Evolutionary conservation across 2,797 vertebrate genomes (phyloP).

Genomic region (Remorina albescens): DNA sequence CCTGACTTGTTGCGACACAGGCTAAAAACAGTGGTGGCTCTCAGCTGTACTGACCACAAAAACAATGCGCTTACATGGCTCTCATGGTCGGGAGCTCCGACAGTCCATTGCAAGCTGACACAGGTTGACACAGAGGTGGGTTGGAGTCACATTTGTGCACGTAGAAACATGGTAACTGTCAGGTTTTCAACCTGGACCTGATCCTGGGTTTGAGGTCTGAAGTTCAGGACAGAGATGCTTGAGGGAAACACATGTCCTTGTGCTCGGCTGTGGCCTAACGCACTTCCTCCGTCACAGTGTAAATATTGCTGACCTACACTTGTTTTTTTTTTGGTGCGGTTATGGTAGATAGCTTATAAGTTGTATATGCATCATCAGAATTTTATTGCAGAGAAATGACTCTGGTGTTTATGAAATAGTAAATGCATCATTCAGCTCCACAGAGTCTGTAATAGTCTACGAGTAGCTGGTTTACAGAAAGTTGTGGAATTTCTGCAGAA

Average conservation of each 20-base stretch:
- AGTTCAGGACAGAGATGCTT: not conserved
- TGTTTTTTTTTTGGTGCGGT: not conserved
- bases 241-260: not conserved
- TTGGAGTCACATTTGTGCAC: not conserved
- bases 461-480: not conserved
- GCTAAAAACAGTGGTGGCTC: constrained; percentile 41
- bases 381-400: not conserved
- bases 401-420: not conserved
- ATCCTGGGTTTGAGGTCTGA: constrained; percentile 18
- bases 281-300: not conserved
- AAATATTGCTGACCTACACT: not conserved
- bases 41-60: not conserved
- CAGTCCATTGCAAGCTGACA: not conserved
- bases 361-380: no score
- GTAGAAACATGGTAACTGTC: constrained; percentile 17
- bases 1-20: constrained; percentile 82
- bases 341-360: no score
- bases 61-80: not conserved
- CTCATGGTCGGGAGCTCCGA: not conserved
- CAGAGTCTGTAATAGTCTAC: not conserved
- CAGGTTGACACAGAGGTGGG: not conserved
- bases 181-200: not conserved
- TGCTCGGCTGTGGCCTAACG: not conserved
- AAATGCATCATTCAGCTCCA: not conserved
- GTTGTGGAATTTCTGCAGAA: not conserved